Evolutionary conservation across 1,140 invertebrate species (phyloP), one percentile per base, ranked within the genome.

Genomic region (Drosophila kikkawai): DNA sequence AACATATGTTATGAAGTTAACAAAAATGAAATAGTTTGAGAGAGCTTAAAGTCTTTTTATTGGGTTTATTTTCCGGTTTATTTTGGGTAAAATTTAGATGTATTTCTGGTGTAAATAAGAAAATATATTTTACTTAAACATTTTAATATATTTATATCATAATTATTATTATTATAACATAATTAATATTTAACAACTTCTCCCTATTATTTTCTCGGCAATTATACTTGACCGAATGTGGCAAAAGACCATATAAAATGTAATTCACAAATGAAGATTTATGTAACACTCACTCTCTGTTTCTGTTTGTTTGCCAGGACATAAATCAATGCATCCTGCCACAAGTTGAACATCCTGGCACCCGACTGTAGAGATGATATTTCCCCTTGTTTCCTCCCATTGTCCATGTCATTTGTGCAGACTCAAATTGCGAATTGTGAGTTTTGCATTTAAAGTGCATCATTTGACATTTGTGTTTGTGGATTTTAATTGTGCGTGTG

Each of bases 301-400:
- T 19, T 42, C 32, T 34, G 44, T 37, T 37, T 55, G 47, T 29
- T 50, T 55, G 51, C 9, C 50, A 32, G 75, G 48, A 56, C 59
- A 82, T 82, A 66, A 82, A 82, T 82, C 80, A 68, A 78, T 79
- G 80, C 59, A 75, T 79, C 80, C 68, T 79, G 68, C 48, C 66
- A 51, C 61, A 61, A 69, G 61, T 59, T 71, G 59, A 47, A 42
- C 73, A 60, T 71, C 61, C 63, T 48, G 70, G 47, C 63, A 47
- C 37, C 34, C 29, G 41, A 7, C 22, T 47, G 39, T 17, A n/a
- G 19, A 39, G n/a, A 34, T 44, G 39, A 26, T 42, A 53, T 57
- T 69, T 44, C 29, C 22, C 3, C 42, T n/a, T 22, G 11, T 17
- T 37, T 44, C 37, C 44, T 6, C 17, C 41, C 26, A 29, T 29